These are phyloP conservation scores for Sibirionetta formosa DNA, from an alignment of 2,797 vertebrate species.

Conservation along the genomic window DNA sequence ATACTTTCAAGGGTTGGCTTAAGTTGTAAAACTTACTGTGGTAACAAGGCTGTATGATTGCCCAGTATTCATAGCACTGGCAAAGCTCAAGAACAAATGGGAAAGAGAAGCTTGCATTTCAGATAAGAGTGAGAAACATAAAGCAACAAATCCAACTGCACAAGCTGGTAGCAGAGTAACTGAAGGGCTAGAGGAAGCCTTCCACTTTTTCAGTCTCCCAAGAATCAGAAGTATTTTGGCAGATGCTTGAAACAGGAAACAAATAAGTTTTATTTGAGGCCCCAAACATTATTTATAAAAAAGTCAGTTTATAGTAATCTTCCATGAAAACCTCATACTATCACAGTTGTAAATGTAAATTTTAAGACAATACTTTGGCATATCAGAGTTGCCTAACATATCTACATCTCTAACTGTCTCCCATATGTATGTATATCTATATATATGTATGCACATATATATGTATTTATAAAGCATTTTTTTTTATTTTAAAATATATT, in stretches of 20 bases:
- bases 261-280: constrained; percentile 8
- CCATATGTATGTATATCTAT: too few relatives aligned
- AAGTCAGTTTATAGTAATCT: background rate
- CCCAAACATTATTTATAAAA: constrained; percentile 18
- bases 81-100: background rate
- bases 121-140: background rate
- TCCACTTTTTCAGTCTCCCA: background rate
- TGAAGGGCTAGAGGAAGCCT: background rate
- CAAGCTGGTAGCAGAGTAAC: background rate
- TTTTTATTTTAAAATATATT: background rate
- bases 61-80: background rate
- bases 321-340: background rate
- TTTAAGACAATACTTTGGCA: background rate
- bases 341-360: background rate
- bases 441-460: background rate
- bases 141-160: background rate
- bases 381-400: background rate
- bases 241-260: background rate
- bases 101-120: background rate
- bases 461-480: background rate
- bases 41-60: background rate
- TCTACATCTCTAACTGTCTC: background rate
- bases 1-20: background rate
- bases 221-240: constrained; percentile 52
- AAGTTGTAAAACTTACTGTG: background rate